Percentiles rank a stretch among this genome's conserved stretches.
These are phyloP conservation scores for Argyrosomus japonicus DNA, from an alignment of 2,113 vertebrate genomes.

Conservation along the genomic window DNA sequence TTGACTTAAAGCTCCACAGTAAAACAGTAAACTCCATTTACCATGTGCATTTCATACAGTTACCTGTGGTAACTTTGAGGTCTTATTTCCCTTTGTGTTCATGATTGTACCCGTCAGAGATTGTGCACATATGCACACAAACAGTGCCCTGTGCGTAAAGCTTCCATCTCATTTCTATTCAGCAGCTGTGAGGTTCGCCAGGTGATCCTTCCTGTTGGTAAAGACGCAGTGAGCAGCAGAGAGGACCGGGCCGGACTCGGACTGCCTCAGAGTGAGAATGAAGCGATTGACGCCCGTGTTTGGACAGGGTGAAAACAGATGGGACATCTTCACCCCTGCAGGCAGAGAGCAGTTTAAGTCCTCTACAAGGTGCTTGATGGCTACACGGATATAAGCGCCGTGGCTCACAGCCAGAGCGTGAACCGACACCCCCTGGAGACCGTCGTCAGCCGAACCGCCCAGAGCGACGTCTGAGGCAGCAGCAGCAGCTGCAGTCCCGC, in stretches of 20 bases:
- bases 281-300: conserved; percentile 95
- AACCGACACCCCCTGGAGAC: conserved; percentile 63
- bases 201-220: conserved; percentile 90
- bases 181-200: conserved; percentile 71
- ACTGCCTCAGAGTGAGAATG: conserved; percentile 81
- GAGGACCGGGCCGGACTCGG: conserved; percentile 69
- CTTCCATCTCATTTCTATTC: conserved; percentile 15
- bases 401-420: conserved; percentile 92
- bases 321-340: conserved; percentile 79
- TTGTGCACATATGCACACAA: background rate
- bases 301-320: conserved; percentile 88
- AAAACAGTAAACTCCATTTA: conserved; percentile 36
- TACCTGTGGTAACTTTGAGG: conserved; percentile 20
- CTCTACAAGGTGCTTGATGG: conserved; percentile 89
- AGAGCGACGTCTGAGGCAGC: conserved; percentile 8
- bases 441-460: conserved; percentile 51
- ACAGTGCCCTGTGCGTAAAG: background rate
- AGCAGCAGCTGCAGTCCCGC: background rate
- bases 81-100: conserved; percentile 3
- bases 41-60: conserved; percentile 24
- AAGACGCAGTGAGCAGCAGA: conserved; percentile 85
- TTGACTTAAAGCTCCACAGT: background rate
- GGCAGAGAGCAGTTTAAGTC: conserved; percentile 88
- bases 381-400: conserved; percentile 92
- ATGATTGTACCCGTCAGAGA: background rate